These are phyloP conservation scores for Cephus sareptanus DNA, from an alignment of 2,888 invertebrate species.

Conservation along the genomic window DNA sequence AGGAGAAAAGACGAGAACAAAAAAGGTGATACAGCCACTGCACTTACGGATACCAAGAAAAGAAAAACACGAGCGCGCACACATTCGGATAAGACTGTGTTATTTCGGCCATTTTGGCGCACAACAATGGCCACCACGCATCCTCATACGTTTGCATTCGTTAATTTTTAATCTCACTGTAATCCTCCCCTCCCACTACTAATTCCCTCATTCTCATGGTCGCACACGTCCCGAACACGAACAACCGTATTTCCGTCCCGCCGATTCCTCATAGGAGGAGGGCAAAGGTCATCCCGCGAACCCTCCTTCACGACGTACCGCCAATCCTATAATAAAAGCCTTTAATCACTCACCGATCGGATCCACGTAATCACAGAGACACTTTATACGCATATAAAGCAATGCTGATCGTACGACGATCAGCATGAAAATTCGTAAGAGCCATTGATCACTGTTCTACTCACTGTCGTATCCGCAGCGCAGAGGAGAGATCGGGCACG, in stretches of 20 bases:
- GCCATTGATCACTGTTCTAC: not conserved
- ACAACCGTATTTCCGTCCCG: not conserved
- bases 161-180: not conserved
- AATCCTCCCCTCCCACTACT: not conserved
- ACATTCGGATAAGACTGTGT: not conserved
- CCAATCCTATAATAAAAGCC: not conserved
- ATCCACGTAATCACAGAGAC: not conserved
- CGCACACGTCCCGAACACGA: not conserved
- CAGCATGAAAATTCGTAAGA: not conserved
- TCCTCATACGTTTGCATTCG: not conserved
- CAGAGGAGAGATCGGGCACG: not conserved
- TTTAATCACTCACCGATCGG: not conserved
- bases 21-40: not conserved
- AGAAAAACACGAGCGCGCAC: not conserved
- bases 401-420: not conserved
- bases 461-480: not conserved
- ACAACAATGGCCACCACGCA: slow-evolving; percentile 28
- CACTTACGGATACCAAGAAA: not conserved
- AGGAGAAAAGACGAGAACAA: not conserved
- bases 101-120: slow-evolving; percentile 53
- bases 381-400: not conserved
- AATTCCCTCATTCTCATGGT: not conserved
- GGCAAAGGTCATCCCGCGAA: not conserved
- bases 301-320: not conserved
- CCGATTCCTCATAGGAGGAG: not conserved